Percentiles rank a stretch among this genome's conserved stretches.
Evolutionary conservation across 2,888 invertebrate species (phyloP).

Genomic region (Hirtodrosophila histrioides): DNA sequence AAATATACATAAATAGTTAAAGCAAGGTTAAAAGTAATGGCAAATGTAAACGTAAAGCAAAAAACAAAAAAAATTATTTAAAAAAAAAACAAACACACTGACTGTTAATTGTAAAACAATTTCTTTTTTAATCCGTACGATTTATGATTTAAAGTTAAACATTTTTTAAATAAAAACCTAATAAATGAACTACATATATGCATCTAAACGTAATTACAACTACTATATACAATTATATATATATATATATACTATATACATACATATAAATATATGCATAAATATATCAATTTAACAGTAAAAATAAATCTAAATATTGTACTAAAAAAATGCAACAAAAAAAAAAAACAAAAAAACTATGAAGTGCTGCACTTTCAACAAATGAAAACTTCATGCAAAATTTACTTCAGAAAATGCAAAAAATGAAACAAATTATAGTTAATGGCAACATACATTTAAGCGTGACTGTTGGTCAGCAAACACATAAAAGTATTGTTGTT

Average conservation of each 20-base stretch:
- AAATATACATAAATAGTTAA: conserved; percentile 64
- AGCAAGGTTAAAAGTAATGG: conserved; percentile 71
- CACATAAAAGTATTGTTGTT: conserved; percentile 35
- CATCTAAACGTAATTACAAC: conserved; percentile 76
- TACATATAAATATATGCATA: conserved; percentile 69
- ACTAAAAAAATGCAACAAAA: conserved; percentile 57
- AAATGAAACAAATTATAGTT: conserved; percentile 9
- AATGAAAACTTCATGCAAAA: conserved; percentile 27
- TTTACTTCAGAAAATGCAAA: conserved; percentile 29
- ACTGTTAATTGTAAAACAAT: conserved; percentile 85
- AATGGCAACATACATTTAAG: conserved; percentile 36
- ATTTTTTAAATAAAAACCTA: conserved; percentile 64
- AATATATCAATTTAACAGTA: conserved; percentile 78
- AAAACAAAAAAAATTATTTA: conserved; percentile 56
- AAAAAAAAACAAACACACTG: conserved; percentile 82
- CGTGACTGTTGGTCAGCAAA: conserved; percentile 45
- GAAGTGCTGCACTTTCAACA: conserved; percentile 65
- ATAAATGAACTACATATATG: conserved; percentile 75
- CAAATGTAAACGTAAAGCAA: conserved; percentile 60
- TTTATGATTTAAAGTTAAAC: conserved; percentile 71
- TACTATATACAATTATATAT: conserved; percentile 71
- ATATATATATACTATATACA: conserved; percentile 71
- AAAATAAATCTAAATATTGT: conserved; percentile 78
- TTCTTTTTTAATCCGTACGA: conserved; percentile 73
- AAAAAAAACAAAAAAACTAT: conserved; percentile 28